A percentile compares a stretch with the other conserved stretches of the same genome.
phyloP scores from a whole-genome alignment of 2,113 vertebrate species.

The Silurus glanis region DNA sequence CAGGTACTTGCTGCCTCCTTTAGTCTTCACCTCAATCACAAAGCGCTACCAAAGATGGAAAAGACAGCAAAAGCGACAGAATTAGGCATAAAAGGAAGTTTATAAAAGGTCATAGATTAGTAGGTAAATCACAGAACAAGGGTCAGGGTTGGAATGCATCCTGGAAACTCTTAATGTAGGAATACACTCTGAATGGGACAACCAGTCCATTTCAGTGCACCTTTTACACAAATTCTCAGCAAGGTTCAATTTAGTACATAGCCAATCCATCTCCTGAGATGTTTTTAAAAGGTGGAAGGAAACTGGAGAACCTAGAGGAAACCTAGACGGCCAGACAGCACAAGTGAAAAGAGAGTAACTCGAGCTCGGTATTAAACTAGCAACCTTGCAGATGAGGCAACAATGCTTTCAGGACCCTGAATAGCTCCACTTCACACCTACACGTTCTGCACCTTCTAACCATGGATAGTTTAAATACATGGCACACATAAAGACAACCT shows the following conservation, averaged over 20 bases:
- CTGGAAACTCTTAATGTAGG: background rate
- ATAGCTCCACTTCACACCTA: background rate
- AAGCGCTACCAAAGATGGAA: slow-evolving; percentile 74
- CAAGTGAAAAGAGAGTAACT: background rate
- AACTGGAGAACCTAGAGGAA: background rate
- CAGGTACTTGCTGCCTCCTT: slow-evolving; percentile 87
- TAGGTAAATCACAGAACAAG: background rate
- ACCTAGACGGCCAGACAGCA: background rate
- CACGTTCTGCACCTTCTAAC: background rate
- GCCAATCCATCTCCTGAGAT: background rate
- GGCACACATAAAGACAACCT: too few species aligned
- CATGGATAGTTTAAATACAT: background rate
- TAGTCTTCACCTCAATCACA: slow-evolving; percentile 92
- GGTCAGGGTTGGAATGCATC: background rate
- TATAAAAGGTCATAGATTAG: background rate
- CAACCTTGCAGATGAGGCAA: background rate
- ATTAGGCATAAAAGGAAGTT: background rate
- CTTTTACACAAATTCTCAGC: background rate
- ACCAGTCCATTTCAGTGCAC: background rate
- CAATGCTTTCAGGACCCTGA: background rate
- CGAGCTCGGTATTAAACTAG: background rate
- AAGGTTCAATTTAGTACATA: background rate
- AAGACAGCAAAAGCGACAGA: background rate
- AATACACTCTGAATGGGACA: background rate
- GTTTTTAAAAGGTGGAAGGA: background rate